Percentiles rank a stretch among this genome's conserved stretches.
Evolutionary conservation across 1,140 invertebrate genomes (phyloP).

Genomic region (Drosophila trapezifrons): DNA sequence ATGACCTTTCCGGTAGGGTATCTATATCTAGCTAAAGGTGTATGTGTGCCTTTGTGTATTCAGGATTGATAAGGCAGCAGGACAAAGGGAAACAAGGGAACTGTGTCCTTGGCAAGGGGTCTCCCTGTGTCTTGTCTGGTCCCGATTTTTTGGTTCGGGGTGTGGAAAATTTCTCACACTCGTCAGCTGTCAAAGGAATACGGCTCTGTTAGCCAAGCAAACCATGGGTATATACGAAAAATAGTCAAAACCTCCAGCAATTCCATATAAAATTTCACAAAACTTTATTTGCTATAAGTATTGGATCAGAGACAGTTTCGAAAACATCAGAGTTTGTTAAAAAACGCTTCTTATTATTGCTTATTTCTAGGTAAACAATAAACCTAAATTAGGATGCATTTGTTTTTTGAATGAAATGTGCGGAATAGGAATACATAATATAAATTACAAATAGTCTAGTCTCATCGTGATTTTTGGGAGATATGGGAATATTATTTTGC

Average conservation of each 20-base stretch:
- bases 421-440: constrained; percentile 16
- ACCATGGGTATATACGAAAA: background rate
- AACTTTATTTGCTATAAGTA: constrained; percentile 36
- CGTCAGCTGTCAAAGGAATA: constrained; percentile 42
- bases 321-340: constrained; percentile 17
- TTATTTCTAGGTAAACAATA: constrained; percentile 27
- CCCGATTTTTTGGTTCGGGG: constrained; percentile 17
- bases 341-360: constrained; percentile 17
- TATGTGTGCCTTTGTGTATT: constrained; percentile 29
- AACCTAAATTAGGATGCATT: constrained; percentile 6
- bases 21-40: background rate
- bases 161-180: constrained; percentile 36
- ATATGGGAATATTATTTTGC: constrained; percentile 34
- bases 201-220: no score
- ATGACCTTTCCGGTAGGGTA: constrained; percentile 29
- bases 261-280: constrained; percentile 34
- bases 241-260: background rate
- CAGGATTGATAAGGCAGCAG: constrained; percentile 31
- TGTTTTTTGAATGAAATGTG: constrained; percentile 14
- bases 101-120: constrained; percentile 23
- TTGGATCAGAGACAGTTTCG: constrained; percentile 17
- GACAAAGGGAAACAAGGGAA: constrained; percentile 26
- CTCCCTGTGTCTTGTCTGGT: constrained; percentile 11
- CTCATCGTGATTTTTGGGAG: constrained; percentile 14
- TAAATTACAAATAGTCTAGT: constrained; percentile 45